Percentiles rank a stretch among this genome's conserved stretches.
These are phyloP conservation scores for Prunella fulvescens DNA, from an alignment of 2,113 vertebrate genomes.

Conservation along the genomic window DNA sequence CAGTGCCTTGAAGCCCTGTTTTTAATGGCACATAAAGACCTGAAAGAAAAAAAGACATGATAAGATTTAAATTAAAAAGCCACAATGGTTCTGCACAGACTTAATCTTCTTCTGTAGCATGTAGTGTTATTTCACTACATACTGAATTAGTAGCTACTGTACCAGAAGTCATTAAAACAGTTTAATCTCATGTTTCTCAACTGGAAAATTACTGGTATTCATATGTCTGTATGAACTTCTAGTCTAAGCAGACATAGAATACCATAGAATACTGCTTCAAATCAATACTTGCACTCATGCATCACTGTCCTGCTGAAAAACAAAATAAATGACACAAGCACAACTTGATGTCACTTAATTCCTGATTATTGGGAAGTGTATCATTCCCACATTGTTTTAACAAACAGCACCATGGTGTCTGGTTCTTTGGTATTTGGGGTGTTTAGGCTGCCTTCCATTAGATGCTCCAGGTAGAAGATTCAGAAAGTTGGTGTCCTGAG, in stretches of 20 bases:
- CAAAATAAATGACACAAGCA: neutral
- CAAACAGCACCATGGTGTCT: rapidly evolving
- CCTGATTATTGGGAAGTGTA: neutral
- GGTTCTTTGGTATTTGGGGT: neutral
- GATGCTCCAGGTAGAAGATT: neutral
- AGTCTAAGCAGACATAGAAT: neutral
- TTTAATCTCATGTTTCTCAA: neutral
- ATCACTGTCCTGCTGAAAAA: neutral
- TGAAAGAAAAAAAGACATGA: neutral
- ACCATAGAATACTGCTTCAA: neutral
- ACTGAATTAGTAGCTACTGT: neutral
- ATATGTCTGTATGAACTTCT: neutral
- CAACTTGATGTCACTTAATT: neutral
- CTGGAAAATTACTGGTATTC: neutral
- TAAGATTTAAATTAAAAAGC: neutral
- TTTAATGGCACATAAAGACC: neutral
- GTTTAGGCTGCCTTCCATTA: neutral
- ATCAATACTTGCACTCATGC: neutral
- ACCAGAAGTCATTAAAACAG: neutral
- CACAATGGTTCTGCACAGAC: neutral
- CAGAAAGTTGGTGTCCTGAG: neutral
- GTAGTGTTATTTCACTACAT: neutral
- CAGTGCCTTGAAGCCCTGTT: neutral
- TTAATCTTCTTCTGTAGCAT: neutral
- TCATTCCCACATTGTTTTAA: neutral